A percentile compares a stretch with the other conserved stretches of the same genome.
phyloP scores from a whole-genome alignment of 2,113 vertebrate species.

The Montifringilla adamsi region DNA sequence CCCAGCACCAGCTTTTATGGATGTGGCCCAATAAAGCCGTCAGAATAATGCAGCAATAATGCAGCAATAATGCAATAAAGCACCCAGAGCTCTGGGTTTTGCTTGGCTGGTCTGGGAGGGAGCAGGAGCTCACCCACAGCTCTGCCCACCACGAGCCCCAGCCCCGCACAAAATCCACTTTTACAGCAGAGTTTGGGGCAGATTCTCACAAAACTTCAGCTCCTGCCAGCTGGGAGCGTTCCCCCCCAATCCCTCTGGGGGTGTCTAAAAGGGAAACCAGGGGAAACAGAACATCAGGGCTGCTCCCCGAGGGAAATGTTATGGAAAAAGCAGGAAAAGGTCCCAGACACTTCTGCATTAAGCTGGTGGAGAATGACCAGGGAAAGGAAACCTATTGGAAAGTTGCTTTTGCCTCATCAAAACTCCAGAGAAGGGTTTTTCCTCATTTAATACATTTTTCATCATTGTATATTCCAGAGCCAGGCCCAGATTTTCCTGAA shows the following conservation, averaged over 20 bases:
- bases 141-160: not conserved
- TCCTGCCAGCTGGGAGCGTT: rapidly evolving
- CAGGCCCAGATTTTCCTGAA: not conserved
- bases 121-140: not conserved
- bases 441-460: not conserved
- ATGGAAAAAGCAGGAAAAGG: rapidly evolving
- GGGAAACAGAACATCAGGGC: rapidly evolving
- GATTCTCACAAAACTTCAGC: not conserved
- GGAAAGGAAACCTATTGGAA: not conserved
- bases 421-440: not conserved
- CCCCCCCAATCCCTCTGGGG: rapidly evolving
- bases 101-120: not conserved
- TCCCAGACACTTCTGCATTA: not conserved
- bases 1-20: not conserved
- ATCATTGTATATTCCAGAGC: not conserved
- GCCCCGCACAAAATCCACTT: not conserved
- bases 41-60: not conserved
- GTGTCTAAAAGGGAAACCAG: not conserved
- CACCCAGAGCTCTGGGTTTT: not conserved
- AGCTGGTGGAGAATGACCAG: not conserved
- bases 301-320: not conserved
- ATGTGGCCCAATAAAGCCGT: not conserved
- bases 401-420: not conserved
- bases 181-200: not conserved
- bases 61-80: not conserved